Evolutionary conservation across 2,797 vertebrate species (phyloP), one percentile per base, ranked within the genome.

Genomic region (Ceyx erithaca): DNA sequence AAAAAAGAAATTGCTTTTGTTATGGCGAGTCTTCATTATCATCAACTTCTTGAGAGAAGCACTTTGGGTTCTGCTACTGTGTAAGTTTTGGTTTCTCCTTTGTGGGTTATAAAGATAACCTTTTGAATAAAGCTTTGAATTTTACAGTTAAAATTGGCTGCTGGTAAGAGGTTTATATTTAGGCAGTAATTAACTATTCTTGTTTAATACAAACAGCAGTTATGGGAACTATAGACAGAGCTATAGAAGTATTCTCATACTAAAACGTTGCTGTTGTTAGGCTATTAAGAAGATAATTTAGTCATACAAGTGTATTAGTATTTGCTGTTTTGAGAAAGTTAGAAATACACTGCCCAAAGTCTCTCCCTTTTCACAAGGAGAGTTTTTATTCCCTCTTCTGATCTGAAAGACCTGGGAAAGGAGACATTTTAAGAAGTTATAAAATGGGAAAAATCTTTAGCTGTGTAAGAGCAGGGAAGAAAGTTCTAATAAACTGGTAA

Each of bases 41-140:
- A 99, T 97, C 97, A 84, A 70, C 98, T 99, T 57, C 92, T 99
- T 94, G 98, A 99, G 96, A 98, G 96, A 96, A 98, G 98, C 96
- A 97, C 96, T 46, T 94, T 98, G 66, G 98, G 99, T 76, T 98
- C 98, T 8, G 85, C 96, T 25, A 66, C 95, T 64, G n/a, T 94
- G 99, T 99, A 98, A 80, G 97, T 97, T 94, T 64, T 87, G 94
- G 43, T 54, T 87, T 92, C 71, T 80, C 46, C 91, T 69, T 82
- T 93, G 68, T 94, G 85, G 8, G 18, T 59, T 43, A n/a, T 89
- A 78, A 81, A 80, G 81, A 58, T 91, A 92, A 78, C 54, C n/a
- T 92, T 78, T 80, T 71, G 59, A 90, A 64, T 91, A 91, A 91
- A 88, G 30, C 37, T 87, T 84, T 81, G 73, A 75, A 28, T 79